Percentiles rank a stretch among this genome's conserved stretches.
Evolutionary conservation across 2,113 vertebrate species (phyloP).

Genomic region (Camarhynchus parvulus): DNA sequence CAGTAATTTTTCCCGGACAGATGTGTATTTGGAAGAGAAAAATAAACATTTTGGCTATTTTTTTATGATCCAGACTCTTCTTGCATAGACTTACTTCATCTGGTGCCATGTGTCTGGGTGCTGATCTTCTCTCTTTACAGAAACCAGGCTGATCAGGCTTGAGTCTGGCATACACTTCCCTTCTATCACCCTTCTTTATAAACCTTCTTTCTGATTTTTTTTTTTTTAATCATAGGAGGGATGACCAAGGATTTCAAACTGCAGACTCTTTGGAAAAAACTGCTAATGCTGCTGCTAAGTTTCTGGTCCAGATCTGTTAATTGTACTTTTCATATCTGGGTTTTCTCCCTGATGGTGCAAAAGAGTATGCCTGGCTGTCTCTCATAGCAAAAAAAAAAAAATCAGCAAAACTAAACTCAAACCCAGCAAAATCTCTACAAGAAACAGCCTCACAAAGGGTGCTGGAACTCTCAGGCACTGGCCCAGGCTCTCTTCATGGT

Average conservation of each 20-base stretch:
- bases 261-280: background rate
- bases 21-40: background rate
- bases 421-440: background rate
- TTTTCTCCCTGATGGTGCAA: background rate
- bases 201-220: background rate
- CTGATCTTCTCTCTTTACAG: background rate
- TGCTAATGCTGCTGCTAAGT: background rate
- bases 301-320: background rate
- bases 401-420: background rate
- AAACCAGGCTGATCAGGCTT: background rate
- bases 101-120: fast-evolving
- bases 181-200: background rate
- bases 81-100: background rate
- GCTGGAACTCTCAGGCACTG: background rate
- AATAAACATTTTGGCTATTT: background rate
- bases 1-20: background rate
- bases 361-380: background rate
- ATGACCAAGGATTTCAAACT: background rate
- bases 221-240: background rate
- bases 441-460: background rate
- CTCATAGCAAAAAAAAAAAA: background rate
- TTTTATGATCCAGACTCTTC: background rate
- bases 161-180: background rate
- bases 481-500: background rate
- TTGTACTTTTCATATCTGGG: background rate